These are phyloP conservation scores for Chaetogeoica ovagalla DNA, from an alignment of 2,888 invertebrate genomes.

Conservation along the genomic window DNA sequence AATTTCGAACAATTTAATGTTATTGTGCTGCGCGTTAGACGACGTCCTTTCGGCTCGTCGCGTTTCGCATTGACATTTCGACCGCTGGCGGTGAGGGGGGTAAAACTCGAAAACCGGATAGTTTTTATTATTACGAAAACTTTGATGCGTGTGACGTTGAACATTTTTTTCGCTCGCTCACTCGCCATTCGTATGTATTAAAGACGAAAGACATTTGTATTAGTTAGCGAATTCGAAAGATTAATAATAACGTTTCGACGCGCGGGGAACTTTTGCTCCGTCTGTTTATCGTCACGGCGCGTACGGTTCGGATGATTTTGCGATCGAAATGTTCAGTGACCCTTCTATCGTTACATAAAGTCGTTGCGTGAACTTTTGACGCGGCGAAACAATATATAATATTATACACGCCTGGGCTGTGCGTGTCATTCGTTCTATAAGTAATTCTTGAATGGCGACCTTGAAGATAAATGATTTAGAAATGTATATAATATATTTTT, in stretches of 20 bases:
- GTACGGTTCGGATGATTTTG: constrained; percentile 15
- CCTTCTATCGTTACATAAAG: constrained; percentile 1
- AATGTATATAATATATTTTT: too few species aligned
- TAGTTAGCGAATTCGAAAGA: not conserved
- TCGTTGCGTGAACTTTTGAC: constrained; percentile 21
- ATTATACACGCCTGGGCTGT: too few species aligned
- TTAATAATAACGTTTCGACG: not conserved
- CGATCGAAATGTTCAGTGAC: constrained; percentile 18
- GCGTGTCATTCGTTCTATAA: too few species aligned
- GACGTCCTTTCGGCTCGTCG: not conserved
- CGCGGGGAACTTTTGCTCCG: not conserved
- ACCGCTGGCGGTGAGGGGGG: too few species aligned
- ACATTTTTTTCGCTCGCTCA: not conserved
- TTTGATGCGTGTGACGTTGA: not conserved
- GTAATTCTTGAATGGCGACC: too few species aligned
- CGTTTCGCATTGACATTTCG: too few species aligned
- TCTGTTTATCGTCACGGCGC: not conserved
- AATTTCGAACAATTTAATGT: not conserved
- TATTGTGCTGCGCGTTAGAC: too few species aligned
- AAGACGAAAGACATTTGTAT: too few species aligned
- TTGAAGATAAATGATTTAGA: too few species aligned
- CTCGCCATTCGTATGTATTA: too few species aligned
- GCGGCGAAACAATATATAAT: too few species aligned
- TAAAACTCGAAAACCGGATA: not conserved
- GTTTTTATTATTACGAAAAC: not conserved